phyloP scores from a whole-genome alignment of 1,140 invertebrate species.

The Cryptotermes secundus region DNA sequence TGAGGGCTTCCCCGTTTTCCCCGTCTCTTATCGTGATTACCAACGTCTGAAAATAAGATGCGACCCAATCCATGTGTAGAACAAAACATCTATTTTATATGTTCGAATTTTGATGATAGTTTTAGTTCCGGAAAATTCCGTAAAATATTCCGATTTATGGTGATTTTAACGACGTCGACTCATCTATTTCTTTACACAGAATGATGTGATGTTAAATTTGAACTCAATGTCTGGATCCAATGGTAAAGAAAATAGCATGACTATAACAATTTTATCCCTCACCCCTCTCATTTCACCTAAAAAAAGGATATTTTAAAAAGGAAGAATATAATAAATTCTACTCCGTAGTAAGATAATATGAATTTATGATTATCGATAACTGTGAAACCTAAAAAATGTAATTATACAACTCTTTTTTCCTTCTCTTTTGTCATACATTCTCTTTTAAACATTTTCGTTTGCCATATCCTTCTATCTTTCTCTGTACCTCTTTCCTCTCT shows the following conservation, averaged over 20 bases:
- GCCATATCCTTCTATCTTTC: background rate
- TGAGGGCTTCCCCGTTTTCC: too few relatives aligned
- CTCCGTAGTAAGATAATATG: background rate
- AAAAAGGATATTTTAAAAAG: background rate
- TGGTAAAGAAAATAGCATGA: background rate
- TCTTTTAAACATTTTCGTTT: background rate
- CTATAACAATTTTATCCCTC: background rate
- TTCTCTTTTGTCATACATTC: background rate
- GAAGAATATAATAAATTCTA: conserved; percentile 7
- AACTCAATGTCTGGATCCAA: background rate
- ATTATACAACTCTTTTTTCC: conserved; percentile 4
- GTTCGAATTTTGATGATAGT: too few relatives aligned
- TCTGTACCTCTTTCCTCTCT: background rate
- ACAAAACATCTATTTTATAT: too few relatives aligned
- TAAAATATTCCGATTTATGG: too few relatives aligned
- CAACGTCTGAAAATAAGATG: too few relatives aligned
- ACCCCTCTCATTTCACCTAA: background rate
- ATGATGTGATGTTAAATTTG: too few relatives aligned
- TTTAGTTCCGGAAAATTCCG: too few relatives aligned
- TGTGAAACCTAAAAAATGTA: conserved; percentile 14
- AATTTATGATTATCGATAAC: conserved; percentile 15
- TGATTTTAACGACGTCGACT: too few relatives aligned
- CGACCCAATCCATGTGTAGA: too few relatives aligned
- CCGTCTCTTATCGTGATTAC: too few relatives aligned
- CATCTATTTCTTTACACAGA: too few relatives aligned